A percentile compares a stretch with the other conserved stretches of the same genome.
phyloP scores from a whole-genome alignment of 2,113 vertebrate genomes.

The Aphelocoma coerulescens region DNA sequence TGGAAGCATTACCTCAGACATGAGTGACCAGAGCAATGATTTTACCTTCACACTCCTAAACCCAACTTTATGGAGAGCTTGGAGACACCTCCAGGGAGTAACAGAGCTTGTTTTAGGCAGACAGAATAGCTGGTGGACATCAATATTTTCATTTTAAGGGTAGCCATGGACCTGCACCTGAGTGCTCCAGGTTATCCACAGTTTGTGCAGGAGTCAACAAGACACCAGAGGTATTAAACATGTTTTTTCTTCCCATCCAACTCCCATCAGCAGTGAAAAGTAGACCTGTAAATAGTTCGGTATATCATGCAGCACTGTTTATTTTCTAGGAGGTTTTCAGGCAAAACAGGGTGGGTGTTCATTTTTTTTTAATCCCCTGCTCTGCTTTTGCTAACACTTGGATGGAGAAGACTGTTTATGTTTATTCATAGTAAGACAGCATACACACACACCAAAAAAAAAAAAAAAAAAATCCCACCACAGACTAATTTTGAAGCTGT shows the following conservation, averaged over 20 bases:
- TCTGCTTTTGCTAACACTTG: neutral
- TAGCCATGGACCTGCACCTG: neutral
- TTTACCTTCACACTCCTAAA: neutral
- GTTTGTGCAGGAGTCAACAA: neutral
- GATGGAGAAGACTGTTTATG: neutral
- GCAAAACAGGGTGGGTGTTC: neutral
- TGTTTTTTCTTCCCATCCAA: neutral
- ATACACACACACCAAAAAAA: neutral
- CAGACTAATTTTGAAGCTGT: neutral
- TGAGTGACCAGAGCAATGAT: neutral
- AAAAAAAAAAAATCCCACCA: neutral
- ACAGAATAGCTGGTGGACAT: neutral
- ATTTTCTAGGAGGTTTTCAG: neutral
- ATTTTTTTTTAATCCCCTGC: neutral
- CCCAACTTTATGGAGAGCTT: neutral
- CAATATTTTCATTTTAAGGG: neutral
- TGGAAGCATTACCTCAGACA: neutral
- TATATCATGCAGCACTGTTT: neutral
- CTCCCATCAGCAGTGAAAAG: neutral
- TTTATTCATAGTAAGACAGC: neutral
- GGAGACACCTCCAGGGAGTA: too few species aligned
- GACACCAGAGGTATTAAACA: neutral
- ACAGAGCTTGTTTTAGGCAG: neutral
- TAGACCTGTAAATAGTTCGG: neutral
- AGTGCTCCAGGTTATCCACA: neutral